Conservation (phyloP, 2,113 vertebrate genomes). For the Psittacus erithacus region DNA sequence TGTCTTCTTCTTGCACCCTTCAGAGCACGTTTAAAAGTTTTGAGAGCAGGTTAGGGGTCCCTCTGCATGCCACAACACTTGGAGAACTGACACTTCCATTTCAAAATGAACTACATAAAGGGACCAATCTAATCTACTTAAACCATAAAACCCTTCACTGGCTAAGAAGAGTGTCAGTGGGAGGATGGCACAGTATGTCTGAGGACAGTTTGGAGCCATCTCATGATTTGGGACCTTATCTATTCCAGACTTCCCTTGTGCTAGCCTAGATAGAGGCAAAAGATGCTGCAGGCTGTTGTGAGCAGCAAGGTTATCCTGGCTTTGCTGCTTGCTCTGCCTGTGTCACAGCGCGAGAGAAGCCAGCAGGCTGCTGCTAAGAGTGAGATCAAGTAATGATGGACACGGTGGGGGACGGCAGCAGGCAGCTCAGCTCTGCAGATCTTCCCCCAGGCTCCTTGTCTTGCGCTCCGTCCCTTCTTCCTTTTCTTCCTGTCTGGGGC, state of each 20-base stretch:
- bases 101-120: neutral
- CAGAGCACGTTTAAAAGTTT: neutral
- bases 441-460: conserved; percentile 6
- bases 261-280: neutral
- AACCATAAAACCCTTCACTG: neutral
- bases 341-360: neutral
- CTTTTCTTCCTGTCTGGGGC: neutral
- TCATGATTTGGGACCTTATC: neutral
- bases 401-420: neutral
- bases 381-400: conserved; percentile 3
- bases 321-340: neutral
- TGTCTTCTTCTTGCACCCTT: neutral
- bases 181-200: neutral
- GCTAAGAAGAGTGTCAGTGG: neutral
- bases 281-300: neutral
- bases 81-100: neutral
- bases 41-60: neutral
- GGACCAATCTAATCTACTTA: neutral
- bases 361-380: neutral
- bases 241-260: neutral
- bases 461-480: neutral
- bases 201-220: neutral
- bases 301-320: conserved; percentile 18
- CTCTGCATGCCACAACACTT: neutral
- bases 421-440: neutral